A percentile compares a stretch with the other conserved stretches of the same genome.
These are phyloP conservation scores for Sander lucioperca DNA, from an alignment of 2,113 vertebrate species.

Conservation along the genomic window DNA sequence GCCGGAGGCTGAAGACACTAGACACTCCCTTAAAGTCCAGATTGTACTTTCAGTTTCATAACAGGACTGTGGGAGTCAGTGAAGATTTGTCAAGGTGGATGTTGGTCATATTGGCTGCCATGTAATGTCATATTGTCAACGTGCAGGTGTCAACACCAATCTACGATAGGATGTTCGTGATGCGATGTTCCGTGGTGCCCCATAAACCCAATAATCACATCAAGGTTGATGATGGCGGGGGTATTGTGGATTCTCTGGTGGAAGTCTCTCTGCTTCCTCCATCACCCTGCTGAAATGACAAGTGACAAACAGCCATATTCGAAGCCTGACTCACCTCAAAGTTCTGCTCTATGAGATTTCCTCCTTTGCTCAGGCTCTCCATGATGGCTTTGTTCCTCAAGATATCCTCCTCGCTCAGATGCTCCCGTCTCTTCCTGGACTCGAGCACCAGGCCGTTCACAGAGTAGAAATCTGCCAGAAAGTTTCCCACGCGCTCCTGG, in stretches of 20 bases:
- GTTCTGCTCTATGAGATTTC: conserved; percentile 95
- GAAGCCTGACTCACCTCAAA: conserved; percentile 88
- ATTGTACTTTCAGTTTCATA: not conserved
- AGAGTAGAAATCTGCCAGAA: conserved; percentile 96
- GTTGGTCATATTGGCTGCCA: not conserved
- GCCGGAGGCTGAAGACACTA: not conserved
- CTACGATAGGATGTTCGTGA: not conserved
- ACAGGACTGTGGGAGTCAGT: not conserved
- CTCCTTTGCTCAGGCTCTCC: conserved; percentile 99
- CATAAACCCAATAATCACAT: not conserved
- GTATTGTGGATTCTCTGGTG: not conserved
- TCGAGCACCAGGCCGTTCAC: conserved; percentile 97
- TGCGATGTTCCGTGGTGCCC: not conserved
- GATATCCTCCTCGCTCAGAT: conserved; percentile 98
- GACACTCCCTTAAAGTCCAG: not conserved
- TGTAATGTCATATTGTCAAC: not conserved
- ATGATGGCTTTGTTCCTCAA: conserved; percentile 99
- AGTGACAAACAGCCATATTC: not conserved
- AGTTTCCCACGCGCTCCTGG: conserved; percentile 98
- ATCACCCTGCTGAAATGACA: not conserved
- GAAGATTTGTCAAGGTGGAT: not conserved
- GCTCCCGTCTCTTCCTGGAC: conserved; percentile 96
- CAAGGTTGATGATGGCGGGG: not conserved
- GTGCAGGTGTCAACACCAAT: not conserved
- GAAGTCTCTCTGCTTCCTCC: not conserved